Base-by-base conservation (phyloP, 2,888 invertebrate species). In the Clistopyga incitator region DNA sequence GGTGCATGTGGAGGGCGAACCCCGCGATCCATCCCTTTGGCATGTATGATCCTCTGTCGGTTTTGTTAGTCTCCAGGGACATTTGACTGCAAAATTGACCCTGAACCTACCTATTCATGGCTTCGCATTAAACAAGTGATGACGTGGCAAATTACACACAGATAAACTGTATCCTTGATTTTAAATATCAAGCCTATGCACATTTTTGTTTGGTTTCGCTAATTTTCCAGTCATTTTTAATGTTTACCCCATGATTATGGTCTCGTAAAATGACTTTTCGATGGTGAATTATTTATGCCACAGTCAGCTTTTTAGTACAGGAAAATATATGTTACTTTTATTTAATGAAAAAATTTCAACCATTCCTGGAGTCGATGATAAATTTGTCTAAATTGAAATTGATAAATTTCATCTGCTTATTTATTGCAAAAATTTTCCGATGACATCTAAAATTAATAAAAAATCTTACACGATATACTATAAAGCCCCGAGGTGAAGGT, bases 1-100 rank as follows among this genome's bases (percentile, higher is more conserved):
- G 80, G 34, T 56, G 71, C 72, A 65, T 76, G 71, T 76, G 72
- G 29, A 65, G 25, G 56, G 4, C 10, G 8, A 71, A 25, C 64
- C 71, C 70, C 56, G 47, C 20, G 23, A 59, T 25, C 42, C 20
- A 15, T 10, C 34, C 25, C 38, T n/a, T 45, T 38, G 29, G 34
- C 25, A 10, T 11, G 45, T 71, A 29, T 10, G 10, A 20, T 23
- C 25, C 29, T 18, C 4, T 20, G 56, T 47, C n/a, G 47, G 47
- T 56, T 72, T 64, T 34, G 56, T 25, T 25, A 25, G 13, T 13
- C 25, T 13, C 23, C 13, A 29, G 34, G 38, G 18, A 80, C 59
- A 50, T 68, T 61, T 61, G 42, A 50, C 52, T 61, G 18, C 11
- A 38, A 75, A 65, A 65, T 76, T 76, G 52, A 65, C 64, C 34